Base-by-base conservation (phyloP, 1,140 invertebrate species). In the Bombus breviceps region DNA sequence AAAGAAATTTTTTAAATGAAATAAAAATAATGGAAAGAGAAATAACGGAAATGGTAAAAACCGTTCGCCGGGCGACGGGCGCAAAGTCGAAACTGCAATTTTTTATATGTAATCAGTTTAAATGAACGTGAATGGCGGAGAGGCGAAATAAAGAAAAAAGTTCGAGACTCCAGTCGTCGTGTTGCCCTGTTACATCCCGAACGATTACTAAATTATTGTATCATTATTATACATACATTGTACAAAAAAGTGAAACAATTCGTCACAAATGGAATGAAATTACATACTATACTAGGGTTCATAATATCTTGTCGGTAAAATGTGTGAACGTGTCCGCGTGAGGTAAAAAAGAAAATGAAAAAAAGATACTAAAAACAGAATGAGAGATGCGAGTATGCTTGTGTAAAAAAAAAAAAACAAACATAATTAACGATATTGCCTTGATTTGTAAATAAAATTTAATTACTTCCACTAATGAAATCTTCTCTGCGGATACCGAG, bases 391-490 rank as follows among this genome's bases (percentile, higher is more conserved):
- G 39, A 90, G 87, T 87, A 89, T 89, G 84, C 79, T 90, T 92
- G 90, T 94, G 92, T 37, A 76, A 82, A 82, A 76, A n/a, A n/a
- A 41, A 41, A 43, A 68, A 41, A 47, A 41, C 53, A 57, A 91
- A 92, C 79, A 89, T 91, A 90, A 93, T 93, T 93, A 92, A 92
- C 91, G 86, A 92, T 85, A 94, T 91, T 94, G 94, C 93, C 93
- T 94, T 94, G 93, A 94, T 93, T 94, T 95, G 93, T 95, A 95
- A 94, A 95, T 95, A 94, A 93, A 93, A 92, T 87, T 92, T 90
- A 80, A 92, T 92, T 90, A 93, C 93, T 94, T 94, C 92, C 92
- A 93, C 87, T 94, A 92, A 92, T 91, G 64, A 88, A 81, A 89
- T 79, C 47, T 90, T 91, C 82, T 92, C 80, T 87, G 81, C 88